A percentile compares a stretch with the other conserved stretches of the same genome.
Evolutionary conservation across 2,113 vertebrate species (phyloP).

Genomic region (Hippolais icterina): DNA sequence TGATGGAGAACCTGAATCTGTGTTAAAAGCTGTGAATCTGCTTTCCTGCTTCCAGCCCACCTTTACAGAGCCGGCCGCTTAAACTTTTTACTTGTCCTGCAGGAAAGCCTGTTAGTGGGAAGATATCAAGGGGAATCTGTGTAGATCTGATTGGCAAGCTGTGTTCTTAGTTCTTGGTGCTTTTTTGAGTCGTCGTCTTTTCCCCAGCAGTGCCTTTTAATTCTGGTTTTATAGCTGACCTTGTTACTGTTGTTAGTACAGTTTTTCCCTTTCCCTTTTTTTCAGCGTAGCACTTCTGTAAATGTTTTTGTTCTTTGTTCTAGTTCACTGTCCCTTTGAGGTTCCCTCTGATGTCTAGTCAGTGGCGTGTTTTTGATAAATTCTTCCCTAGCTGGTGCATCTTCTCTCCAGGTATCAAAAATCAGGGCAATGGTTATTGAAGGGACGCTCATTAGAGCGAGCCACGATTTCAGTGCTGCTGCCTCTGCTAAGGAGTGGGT

Average conservation of each 20-base stretch:
- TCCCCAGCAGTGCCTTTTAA: slow-evolving; percentile 75
- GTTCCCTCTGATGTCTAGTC: slow-evolving; percentile 76
- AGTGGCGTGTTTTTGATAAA: slow-evolving; percentile 74
- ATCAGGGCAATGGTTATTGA: slow-evolving; percentile 73
- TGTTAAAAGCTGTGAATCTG: slow-evolving; percentile 26
- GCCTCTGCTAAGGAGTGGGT: slow-evolving; percentile 50
- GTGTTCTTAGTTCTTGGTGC: slow-evolving; percentile 63
- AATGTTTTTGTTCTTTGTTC: slow-evolving; percentile 79
- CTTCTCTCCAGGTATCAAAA: slow-evolving; percentile 79
- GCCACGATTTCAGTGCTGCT: slow-evolving; percentile 29
- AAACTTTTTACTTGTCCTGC: slow-evolving; percentile 68
- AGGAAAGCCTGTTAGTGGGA: slow-evolving; percentile 69
- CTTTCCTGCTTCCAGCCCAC: slow-evolving; percentile 45
- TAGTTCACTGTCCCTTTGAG: slow-evolving; percentile 77
- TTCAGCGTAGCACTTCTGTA: slow-evolving; percentile 71
- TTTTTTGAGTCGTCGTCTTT: slow-evolving; percentile 66
- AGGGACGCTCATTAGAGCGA: slow-evolving; percentile 72
- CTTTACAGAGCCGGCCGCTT: slow-evolving; percentile 45
- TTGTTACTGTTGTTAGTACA: slow-evolving; percentile 73
- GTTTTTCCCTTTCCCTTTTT: slow-evolving; percentile 55
- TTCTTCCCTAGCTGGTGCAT: slow-evolving; percentile 67
- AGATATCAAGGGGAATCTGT: slow-evolving; percentile 70
- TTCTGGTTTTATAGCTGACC: slow-evolving; percentile 73
- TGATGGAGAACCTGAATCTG: background rate
- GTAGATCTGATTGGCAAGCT: slow-evolving; percentile 66